phyloP scores from a whole-genome alignment of 2,888 invertebrate genomes.

The Acronicta leporina region DNA sequence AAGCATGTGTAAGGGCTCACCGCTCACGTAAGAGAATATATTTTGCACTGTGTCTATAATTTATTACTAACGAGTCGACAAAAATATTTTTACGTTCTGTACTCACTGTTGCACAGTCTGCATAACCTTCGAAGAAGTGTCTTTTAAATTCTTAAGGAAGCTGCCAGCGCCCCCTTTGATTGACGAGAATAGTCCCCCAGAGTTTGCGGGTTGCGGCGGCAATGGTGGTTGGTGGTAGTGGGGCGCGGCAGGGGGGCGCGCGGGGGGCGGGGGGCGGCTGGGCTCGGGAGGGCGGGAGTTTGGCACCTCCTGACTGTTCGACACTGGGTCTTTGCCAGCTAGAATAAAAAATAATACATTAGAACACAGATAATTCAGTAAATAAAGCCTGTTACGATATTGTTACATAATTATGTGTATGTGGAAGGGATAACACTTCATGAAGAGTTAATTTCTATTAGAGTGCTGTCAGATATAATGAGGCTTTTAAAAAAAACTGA shows the following conservation, averaged over 20 bases:
- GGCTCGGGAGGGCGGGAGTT: constrained; percentile 78
- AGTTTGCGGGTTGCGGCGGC: constrained; percentile 69
- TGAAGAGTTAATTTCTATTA: neutral
- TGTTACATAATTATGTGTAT: neutral
- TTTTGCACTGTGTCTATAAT: too few relatives aligned
- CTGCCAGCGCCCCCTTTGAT: constrained; percentile 97
- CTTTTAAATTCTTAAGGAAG: constrained; percentile 97
- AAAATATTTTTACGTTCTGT: neutral
- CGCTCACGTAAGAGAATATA: too few relatives aligned
- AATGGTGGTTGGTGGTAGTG: constrained; percentile 73
- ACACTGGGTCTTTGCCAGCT: constrained; percentile 72
- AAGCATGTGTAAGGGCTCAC: too few relatives aligned
- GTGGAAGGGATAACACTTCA: neutral
- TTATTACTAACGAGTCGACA: too few relatives aligned
- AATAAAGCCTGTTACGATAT: neutral
- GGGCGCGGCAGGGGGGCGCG: constrained; percentile 72
- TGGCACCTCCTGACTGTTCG: constrained; percentile 69
- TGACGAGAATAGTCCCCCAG: constrained; percentile 93
- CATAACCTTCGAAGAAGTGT: constrained; percentile 98
- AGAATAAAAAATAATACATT: constrained; percentile 56
- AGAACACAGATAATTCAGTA: constrained; percentile 1
- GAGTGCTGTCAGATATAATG: neutral
- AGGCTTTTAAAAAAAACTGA: neutral
- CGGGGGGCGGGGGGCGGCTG: constrained; percentile 72
- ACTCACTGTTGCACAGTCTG: constrained; percentile 97